These are phyloP conservation scores for Diplodus puntazzo DNA, from an alignment of 2,797 vertebrate genomes.

Conservation along the genomic window DNA sequence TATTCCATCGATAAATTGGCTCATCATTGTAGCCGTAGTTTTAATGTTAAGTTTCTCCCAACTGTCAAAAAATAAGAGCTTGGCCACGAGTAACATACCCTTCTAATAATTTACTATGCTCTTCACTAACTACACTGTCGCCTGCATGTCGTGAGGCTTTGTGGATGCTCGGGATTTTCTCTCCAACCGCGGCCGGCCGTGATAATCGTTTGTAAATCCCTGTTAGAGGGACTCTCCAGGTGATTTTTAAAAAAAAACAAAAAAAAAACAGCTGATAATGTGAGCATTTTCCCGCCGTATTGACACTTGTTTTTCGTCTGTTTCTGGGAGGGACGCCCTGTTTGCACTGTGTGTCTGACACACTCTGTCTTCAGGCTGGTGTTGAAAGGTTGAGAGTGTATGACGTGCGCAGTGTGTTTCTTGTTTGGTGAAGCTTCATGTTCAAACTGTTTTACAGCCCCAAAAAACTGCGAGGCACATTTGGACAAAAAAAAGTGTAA, in stretches of 20 bases:
- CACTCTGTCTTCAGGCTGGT: constrained; percentile 26
- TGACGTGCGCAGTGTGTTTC: constrained; percentile 11
- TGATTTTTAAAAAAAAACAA: constrained; percentile 28
- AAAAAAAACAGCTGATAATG: not conserved
- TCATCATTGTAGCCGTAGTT: too few species aligned
- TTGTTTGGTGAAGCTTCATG: constrained; percentile 16
- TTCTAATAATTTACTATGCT: not conserved
- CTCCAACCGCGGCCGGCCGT: constrained; percentile 13
- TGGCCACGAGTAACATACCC: not conserved
- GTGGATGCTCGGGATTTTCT: constrained; percentile 48
- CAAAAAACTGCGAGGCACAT: not conserved
- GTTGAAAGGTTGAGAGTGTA: constrained; percentile 28
- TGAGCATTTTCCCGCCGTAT: constrained; percentile 3
- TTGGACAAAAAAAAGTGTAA: not conserved
- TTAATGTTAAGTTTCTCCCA: too few species aligned
- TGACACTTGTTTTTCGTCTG: constrained; percentile 39
- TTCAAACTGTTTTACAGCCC: constrained; percentile 9
- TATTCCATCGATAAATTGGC: too few species aligned
- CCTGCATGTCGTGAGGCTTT: constrained; percentile 23
- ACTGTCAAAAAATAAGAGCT: not conserved
- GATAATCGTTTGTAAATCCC: constrained; percentile 61
- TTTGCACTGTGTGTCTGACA: constrained; percentile 9
- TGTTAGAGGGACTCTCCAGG: constrained; percentile 51
- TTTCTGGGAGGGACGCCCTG: constrained; percentile 32
- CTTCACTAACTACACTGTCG: not conserved